Percentiles rank a stretch among this genome's conserved stretches.
These are phyloP conservation scores for Penaeus monodon DNA, from an alignment of 2,888 invertebrate genomes.

Conservation along the genomic window DNA sequence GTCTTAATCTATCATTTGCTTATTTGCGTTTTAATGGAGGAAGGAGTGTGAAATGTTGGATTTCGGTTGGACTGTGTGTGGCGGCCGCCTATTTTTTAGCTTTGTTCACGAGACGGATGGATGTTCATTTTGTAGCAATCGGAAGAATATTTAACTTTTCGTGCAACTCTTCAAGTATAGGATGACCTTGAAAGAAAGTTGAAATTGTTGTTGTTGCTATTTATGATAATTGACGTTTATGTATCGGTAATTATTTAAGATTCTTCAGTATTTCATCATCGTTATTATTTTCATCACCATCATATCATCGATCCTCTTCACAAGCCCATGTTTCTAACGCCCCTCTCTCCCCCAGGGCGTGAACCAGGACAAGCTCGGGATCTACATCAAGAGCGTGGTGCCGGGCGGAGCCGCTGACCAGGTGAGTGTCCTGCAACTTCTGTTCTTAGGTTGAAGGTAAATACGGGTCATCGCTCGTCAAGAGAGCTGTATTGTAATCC, in stretches of 20 bases:
- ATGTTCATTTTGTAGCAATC: neutral
- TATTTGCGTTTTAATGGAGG: too few relatives aligned
- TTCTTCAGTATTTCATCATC: neutral
- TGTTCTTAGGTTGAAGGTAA: neutral
- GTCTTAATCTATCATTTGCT: neutral
- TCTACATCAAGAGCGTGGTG: constrained; percentile 98
- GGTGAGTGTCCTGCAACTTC: constrained; percentile 68
- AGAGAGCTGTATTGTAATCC: neutral
- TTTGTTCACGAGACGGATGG: too few relatives aligned
- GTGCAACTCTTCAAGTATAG: too few relatives aligned
- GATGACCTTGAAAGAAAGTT: too few relatives aligned
- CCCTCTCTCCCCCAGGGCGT: constrained; percentile 75
- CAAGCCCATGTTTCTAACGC: neutral
- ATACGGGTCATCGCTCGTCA: neutral
- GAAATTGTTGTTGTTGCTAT: too few relatives aligned
- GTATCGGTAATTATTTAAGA: too few relatives aligned
- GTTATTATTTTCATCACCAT: neutral
- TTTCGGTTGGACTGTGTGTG: too few relatives aligned
- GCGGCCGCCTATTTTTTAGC: too few relatives aligned
- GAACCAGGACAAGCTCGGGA: constrained; percentile 87
- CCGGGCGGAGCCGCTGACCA: constrained; percentile 92
- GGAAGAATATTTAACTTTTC: too few relatives aligned
- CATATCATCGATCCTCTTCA: neutral
- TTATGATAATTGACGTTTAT: too few relatives aligned
- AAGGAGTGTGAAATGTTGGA: too few relatives aligned